Evolutionary conservation across 2,888 invertebrate genomes (phyloP).

Genomic region (Branchipolynoe longqiensis): DNA sequence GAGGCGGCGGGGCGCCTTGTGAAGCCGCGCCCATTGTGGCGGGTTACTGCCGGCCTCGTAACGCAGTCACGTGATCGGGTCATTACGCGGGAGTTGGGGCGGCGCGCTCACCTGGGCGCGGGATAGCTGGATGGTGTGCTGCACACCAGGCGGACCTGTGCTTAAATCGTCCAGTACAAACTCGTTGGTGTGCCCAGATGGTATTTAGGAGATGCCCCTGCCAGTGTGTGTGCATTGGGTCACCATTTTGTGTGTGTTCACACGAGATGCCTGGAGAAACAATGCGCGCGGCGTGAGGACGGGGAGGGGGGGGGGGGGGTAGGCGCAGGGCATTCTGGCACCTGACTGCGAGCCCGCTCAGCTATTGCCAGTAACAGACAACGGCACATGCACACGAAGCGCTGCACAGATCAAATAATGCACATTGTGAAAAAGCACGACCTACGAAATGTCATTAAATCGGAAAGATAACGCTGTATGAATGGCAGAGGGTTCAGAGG

Average conservation of each 20-base stretch:
- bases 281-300: conserved; percentile 8
- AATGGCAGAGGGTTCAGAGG: background rate
- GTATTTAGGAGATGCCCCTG: conserved; percentile 9
- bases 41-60: background rate
- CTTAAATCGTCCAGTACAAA: background rate
- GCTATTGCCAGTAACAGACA: too few relatives aligned
- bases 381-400: background rate
- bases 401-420: background rate
- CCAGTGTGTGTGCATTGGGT: too few relatives aligned
- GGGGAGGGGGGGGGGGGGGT: background rate
- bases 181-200: background rate
- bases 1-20: too few relatives aligned
- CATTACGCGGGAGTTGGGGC: background rate
- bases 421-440: background rate
- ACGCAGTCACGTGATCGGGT: conserved; percentile 19
- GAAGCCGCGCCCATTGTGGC: background rate
- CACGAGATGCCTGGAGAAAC: conserved; percentile 20
- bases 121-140: conserved; percentile 13
- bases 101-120: conserved; percentile 20
- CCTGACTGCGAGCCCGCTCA: background rate
- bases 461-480: background rate
- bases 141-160: background rate
- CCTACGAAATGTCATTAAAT: background rate
- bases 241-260: background rate
- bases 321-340: too few relatives aligned